phyloP scores from a whole-genome alignment of 1,140 invertebrate genomes.

The Zaprionus kolodkinae region DNA sequence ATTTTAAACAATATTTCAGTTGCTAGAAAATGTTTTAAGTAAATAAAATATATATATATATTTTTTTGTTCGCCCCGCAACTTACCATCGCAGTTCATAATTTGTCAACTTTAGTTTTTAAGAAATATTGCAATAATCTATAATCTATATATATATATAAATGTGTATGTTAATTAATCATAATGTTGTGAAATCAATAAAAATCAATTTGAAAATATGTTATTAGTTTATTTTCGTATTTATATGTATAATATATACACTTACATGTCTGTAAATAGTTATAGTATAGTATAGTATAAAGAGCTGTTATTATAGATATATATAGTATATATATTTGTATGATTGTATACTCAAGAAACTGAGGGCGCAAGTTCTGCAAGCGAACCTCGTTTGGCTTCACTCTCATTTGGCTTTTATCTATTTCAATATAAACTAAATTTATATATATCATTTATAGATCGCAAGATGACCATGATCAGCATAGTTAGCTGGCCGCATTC shows the following conservation, averaged over 20 bases:
- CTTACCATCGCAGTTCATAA: background rate
- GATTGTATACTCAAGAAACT: no score
- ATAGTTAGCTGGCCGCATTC: background rate
- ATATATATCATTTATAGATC: background rate
- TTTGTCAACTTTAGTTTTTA: background rate
- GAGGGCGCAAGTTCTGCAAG: no score
- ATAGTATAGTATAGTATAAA: constrained; percentile 1
- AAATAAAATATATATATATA: no score
- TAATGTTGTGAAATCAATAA: constrained; percentile 4
- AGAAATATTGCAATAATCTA: background rate
- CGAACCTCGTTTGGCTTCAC: no score
- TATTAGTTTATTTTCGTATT: background rate
- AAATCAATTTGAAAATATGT: background rate
- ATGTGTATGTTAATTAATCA: background rate
- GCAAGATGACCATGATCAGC: background rate
- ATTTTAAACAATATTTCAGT: background rate
- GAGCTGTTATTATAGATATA: background rate
- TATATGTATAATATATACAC: background rate
- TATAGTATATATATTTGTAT: no score
- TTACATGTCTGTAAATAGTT: background rate
- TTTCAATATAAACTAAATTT: background rate
- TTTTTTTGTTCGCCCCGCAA: background rate
- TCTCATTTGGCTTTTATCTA: background rate
- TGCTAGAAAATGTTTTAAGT: background rate
- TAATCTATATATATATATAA: background rate